Percentiles rank a stretch among this genome's conserved stretches.
Conservation (phyloP, 2,888 invertebrate species). For the Lucinisca nassula region DNA sequence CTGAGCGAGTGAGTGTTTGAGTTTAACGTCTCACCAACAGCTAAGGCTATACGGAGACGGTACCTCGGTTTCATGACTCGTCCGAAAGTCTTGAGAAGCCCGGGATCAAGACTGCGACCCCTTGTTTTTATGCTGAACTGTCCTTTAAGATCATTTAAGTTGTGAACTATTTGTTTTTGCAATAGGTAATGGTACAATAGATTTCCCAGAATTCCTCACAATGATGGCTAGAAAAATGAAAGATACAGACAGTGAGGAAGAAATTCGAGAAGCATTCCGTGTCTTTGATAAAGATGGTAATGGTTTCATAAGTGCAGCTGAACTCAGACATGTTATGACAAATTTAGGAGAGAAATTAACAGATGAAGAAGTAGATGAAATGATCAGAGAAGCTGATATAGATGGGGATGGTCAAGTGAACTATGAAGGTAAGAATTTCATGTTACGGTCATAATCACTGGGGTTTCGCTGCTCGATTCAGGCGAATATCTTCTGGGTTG, state of each 20-base stretch:
- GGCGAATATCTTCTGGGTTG: no score
- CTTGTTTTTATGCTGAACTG: no score
- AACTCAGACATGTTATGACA: constrained; percentile 20
- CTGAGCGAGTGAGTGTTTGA: no score
- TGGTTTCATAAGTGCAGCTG: constrained; percentile 24
- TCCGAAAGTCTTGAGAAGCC: no score
- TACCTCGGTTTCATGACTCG: no score
- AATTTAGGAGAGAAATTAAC: constrained; percentile 25
- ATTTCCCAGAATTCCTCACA: constrained; percentile 21
- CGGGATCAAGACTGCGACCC: no score
- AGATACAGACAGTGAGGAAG: constrained; percentile 24
- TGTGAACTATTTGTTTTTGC: no score
- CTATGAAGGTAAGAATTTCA: constrained; percentile 2
- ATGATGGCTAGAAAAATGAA: constrained; percentile 29
- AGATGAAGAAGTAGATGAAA: constrained; percentile 24
- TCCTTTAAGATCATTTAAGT: no score
- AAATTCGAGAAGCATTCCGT: constrained; percentile 20
- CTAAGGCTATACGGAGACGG: no score
- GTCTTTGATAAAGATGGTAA: constrained; percentile 24
- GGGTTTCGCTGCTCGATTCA: no score
- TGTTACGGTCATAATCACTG: no score
- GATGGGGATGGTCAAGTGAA: constrained; percentile 20
- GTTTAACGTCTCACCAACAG: no score
- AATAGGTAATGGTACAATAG: constrained; percentile 22
- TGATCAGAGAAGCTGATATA: constrained; percentile 20